A percentile compares a stretch with the other conserved stretches of the same genome.
Conservation (phyloP, 2,888 invertebrate genomes). For the Nomada goodeniana region DNA sequence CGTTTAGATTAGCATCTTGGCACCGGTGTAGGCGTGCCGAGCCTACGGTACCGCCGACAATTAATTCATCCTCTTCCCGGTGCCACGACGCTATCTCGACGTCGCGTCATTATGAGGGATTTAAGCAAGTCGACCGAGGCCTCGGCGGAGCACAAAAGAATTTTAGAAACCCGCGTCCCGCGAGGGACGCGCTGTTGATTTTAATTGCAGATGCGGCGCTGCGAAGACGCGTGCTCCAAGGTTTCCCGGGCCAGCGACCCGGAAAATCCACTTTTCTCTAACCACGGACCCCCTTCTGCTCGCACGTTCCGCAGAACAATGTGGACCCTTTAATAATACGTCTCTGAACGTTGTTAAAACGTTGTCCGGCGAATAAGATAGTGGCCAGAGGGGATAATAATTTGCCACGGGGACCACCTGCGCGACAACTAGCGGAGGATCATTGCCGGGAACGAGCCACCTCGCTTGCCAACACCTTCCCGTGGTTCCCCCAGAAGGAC, state of each 20-base stretch:
- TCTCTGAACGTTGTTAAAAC: neutral
- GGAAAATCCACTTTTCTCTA: slow-evolving; percentile 1
- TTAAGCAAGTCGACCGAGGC: neutral
- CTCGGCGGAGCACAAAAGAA: neutral
- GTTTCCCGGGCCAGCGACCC: neutral
- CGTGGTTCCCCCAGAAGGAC: neutral
- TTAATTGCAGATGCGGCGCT: slow-evolving; percentile 14
- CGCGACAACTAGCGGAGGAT: neutral
- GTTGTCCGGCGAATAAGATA: neutral
- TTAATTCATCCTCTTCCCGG: slow-evolving; percentile 34
- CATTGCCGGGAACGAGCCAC: neutral
- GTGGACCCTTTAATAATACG: neutral
- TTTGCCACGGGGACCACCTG: neutral
- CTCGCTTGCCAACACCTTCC: slow-evolving; percentile 2
- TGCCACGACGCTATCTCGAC: slow-evolving; percentile 3
- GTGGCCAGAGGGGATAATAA: neutral
- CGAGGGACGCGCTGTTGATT: neutral
- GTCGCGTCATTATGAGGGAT: neutral
- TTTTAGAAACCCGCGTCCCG: neutral
- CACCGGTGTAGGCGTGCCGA: neutral
- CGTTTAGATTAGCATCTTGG: slow-evolving; percentile 34
- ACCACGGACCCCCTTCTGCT: neutral
- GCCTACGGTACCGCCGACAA: neutral
- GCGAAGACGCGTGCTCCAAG: neutral
- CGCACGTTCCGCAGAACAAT: neutral